Conservation (phyloP, 2,797 vertebrate species). For the Salmo trutta region DNA sequence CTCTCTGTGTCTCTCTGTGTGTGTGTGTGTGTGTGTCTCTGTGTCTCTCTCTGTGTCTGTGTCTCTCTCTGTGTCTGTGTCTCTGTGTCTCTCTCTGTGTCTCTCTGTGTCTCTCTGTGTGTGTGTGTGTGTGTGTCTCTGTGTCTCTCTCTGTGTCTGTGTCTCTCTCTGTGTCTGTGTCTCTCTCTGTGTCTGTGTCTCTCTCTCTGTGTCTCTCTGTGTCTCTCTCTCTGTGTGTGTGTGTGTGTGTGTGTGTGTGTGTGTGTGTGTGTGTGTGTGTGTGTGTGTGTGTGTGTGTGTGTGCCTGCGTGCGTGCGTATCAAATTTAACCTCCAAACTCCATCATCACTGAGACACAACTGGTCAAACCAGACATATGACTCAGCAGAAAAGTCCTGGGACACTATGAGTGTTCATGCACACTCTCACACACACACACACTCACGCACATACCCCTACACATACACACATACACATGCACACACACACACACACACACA, state of each 20-base stretch:
- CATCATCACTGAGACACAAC: not conserved
- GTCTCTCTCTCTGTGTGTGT: not conserved
- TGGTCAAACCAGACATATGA: not conserved
- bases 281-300: too few species aligned
- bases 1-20: too few species aligned
- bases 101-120: too few species aligned
- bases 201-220: too few species aligned
- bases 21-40: not conserved
- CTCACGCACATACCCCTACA: conserved; percentile 25
- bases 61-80: conserved; percentile 2
- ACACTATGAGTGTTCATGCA: not conserved
- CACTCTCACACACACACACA: conserved; percentile 5
- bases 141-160: conserved; percentile 17
- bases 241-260: not conserved
- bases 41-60: not conserved
- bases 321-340: not conserved
- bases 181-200: too few species aligned
- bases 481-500: conserved; percentile 15
- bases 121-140: too few species aligned
- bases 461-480: conserved; percentile 20
- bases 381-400: not conserved
- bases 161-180: too few species aligned
- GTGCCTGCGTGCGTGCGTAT: not conserved
- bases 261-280: too few species aligned
- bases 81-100: not conserved